A percentile compares a stretch with the other conserved stretches of the same genome.
These are phyloP conservation scores for Collichthys lucidus DNA, from an alignment of 2,113 vertebrate species.

Conservation along the genomic window DNA sequence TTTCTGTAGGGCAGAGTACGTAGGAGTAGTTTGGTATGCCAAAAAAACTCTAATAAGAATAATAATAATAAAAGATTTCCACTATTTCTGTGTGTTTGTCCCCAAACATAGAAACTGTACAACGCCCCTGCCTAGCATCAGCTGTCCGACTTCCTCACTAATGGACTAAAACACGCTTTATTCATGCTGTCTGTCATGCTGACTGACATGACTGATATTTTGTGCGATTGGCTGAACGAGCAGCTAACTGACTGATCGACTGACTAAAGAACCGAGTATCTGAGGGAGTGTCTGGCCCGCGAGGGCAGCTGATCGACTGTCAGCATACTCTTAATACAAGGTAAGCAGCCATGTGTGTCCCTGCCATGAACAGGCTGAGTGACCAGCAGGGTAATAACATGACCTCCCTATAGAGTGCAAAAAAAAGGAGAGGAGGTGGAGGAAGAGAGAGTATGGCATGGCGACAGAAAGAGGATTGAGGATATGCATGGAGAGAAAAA, in stretches of 20 bases:
- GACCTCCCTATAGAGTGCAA: too few species aligned
- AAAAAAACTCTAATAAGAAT: too few species aligned
- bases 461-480: neutral
- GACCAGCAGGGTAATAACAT: slow-evolving; percentile 45
- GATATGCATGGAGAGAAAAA: neutral
- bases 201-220: slow-evolving; percentile 45
- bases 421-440: too few species aligned
- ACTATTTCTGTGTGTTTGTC: neutral
- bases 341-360: slow-evolving; percentile 41
- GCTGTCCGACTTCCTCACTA: slow-evolving; percentile 35
- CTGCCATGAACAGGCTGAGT: slow-evolving; percentile 21
- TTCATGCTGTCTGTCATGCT: slow-evolving; percentile 4
- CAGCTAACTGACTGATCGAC: slow-evolving; percentile 45
- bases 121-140: slow-evolving; percentile 6
- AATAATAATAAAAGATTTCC: too few species aligned
- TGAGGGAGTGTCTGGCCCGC: slow-evolving; percentile 25
- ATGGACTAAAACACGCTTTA: slow-evolving; percentile 37
- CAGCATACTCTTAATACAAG: slow-evolving; percentile 16
- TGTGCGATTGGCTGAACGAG: slow-evolving; percentile 34
- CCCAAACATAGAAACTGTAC: slow-evolving; percentile 1
- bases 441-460: neutral
- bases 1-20: too few species aligned
- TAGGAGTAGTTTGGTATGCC: too few species aligned
- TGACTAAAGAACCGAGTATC: slow-evolving; percentile 40
- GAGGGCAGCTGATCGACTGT: slow-evolving; percentile 43